Percentiles rank a stretch among this genome's conserved stretches.
phyloP scores from a whole-genome alignment of 2,888 invertebrate species.

The Ferrisia virgata region DNA sequence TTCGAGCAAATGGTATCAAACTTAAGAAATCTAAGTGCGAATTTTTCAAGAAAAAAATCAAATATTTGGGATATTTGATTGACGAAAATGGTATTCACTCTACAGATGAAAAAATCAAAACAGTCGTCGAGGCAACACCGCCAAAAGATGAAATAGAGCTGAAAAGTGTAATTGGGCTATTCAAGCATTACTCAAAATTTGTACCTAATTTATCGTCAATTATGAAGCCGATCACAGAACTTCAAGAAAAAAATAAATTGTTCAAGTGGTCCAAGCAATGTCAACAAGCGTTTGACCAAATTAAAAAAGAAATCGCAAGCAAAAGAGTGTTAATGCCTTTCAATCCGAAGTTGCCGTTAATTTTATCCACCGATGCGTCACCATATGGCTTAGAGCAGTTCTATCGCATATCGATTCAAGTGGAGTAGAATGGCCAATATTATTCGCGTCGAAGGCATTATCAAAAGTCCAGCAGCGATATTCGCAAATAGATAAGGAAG shows the following conservation, averaged over 20 bases:
- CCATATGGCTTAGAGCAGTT: slow-evolving; percentile 46
- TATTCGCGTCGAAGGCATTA: slow-evolving; percentile 47
- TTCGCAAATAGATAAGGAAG: slow-evolving; percentile 47
- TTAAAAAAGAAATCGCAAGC: slow-evolving; percentile 49
- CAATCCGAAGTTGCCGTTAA: slow-evolving; percentile 48
- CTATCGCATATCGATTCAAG: slow-evolving; percentile 44
- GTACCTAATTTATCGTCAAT: neutral
- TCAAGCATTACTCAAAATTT: neutral
- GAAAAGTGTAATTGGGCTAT: neutral
- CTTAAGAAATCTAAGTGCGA: neutral
- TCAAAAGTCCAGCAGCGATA: slow-evolving; percentile 40
- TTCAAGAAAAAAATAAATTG: slow-evolving; percentile 37
- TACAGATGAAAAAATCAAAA: neutral
- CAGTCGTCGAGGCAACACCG: neutral
- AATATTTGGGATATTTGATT: neutral
- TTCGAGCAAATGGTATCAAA: neutral
- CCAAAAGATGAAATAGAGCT: neutral
- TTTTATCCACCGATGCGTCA: slow-evolving; percentile 47
- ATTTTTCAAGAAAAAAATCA: neutral
- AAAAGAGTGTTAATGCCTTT: slow-evolving; percentile 46
- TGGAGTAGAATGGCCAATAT: slow-evolving; percentile 46
- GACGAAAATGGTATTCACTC: neutral
- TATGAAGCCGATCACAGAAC: neutral
- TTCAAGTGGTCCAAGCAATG: slow-evolving; percentile 47
- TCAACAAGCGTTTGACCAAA: slow-evolving; percentile 46